Evolutionary conservation across 2,113 vertebrate species (phyloP).

Genomic region (Penelope pileata): DNA sequence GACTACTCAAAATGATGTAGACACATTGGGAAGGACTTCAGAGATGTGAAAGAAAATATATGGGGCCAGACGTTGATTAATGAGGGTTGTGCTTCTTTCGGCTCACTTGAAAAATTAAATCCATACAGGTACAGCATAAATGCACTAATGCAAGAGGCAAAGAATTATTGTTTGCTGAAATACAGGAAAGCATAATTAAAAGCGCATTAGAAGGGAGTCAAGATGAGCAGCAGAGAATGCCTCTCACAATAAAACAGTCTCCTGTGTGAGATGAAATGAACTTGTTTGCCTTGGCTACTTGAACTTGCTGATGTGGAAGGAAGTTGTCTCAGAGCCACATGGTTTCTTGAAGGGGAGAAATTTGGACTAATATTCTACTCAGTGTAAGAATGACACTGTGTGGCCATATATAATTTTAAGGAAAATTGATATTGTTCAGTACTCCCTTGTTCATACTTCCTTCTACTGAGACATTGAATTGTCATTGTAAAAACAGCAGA

Average conservation of each 20-base stretch:
- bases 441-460: not conserved
- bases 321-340: not conserved
- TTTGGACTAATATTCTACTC: not conserved
- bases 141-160: not conserved
- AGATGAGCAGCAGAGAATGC: not conserved
- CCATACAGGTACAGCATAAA: not conserved
- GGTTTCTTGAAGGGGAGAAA: not conserved
- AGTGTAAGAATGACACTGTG: not conserved
- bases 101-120: constrained; percentile 18
- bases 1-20: not conserved
- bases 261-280: not conserved
- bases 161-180: constrained; percentile 24
- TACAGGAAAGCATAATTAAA: not conserved
- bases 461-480: not conserved
- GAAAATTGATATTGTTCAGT: not conserved
- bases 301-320: fast-evolving
- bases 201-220: not conserved
- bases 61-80: constrained; percentile 40
- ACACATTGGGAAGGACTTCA: constrained; percentile 35
- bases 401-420: not conserved
- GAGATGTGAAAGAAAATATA: constrained; percentile 30
- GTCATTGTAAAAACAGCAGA: not conserved
- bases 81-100: constrained; percentile 10
- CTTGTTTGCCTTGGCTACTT: not conserved
- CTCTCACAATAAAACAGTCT: not conserved